Conservation (phyloP, 1,140 invertebrate species). For the Drosophila ohnishii region DNA sequence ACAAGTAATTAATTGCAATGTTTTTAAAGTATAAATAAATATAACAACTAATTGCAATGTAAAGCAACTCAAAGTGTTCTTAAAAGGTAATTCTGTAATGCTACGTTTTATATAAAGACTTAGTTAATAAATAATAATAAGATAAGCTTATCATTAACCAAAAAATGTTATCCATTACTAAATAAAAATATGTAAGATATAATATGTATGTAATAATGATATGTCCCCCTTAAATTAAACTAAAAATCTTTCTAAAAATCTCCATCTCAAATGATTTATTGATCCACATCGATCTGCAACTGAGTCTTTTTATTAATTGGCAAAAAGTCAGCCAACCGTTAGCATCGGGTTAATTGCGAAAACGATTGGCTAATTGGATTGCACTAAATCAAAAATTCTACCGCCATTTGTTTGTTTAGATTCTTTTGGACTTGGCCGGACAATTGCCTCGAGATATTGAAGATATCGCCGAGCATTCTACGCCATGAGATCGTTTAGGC, state of each 20-base stretch:
- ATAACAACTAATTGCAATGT: not conserved
- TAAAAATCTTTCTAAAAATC: not conserved
- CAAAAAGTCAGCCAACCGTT: conserved; percentile 20
- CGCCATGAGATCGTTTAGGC: conserved; percentile 14
- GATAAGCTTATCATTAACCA: too few species aligned
- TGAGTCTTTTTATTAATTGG: conserved; percentile 5
- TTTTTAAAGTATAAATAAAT: not conserved
- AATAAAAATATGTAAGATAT: not conserved
- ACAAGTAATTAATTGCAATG: not conserved
- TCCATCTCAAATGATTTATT: not conserved
- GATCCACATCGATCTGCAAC: not conserved
- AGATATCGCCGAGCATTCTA: conserved; percentile 30
- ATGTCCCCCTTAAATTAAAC: not conserved
- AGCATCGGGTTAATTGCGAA: conserved; percentile 30
- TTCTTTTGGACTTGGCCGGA: conserved; percentile 18
- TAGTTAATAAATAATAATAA: not conserved
- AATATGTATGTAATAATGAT: not conserved
- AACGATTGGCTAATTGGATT: conserved; percentile 38
- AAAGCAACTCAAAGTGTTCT: not conserved
- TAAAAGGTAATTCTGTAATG: not conserved
- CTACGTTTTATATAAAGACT: not conserved
- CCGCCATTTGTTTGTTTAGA: conserved; percentile 18
- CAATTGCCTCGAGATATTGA: conserved; percentile 39
- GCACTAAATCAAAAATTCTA: conserved; percentile 50
- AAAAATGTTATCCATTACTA: not conserved